Evolutionary conservation across 2,113 vertebrate genomes (phyloP).

Genomic region (Oreocharis arfaki): DNA sequence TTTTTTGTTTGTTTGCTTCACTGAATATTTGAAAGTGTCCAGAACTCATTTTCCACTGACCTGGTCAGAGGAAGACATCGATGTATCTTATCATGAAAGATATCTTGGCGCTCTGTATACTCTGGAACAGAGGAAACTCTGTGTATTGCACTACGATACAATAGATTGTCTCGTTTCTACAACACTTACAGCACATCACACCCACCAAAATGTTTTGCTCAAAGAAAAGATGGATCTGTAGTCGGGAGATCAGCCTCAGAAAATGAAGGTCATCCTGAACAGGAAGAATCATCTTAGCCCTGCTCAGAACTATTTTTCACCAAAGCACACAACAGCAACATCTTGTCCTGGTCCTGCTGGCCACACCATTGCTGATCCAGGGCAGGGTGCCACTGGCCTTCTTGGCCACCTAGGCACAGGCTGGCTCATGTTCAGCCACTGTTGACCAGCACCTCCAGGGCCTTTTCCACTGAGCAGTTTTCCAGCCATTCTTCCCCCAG

Average conservation of each 20-base stretch:
- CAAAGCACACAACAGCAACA: neutral
- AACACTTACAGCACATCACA: neutral
- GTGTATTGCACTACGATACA: neutral
- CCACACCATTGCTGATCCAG: neutral
- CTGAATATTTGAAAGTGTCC: neutral
- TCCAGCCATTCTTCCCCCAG: neutral
- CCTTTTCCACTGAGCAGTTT: neutral
- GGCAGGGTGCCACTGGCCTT: neutral
- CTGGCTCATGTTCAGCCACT: neutral
- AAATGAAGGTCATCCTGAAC: neutral
- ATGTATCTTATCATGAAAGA: neutral
- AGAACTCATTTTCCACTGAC: neutral
- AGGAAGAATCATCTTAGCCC: neutral
- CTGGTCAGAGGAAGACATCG: neutral
- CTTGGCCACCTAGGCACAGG: fast-evolving
- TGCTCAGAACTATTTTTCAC: neutral
- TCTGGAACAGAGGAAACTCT: neutral
- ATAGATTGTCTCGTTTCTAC: neutral
- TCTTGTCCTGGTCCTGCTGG: neutral
- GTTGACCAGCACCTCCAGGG: fast-evolving
- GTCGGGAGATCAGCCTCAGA: neutral
- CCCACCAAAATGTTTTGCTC: neutral
- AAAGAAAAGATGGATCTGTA: neutral
- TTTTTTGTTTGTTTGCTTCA: neutral
- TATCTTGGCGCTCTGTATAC: neutral